These are phyloP conservation scores for Smutsia temminckii DNA, from an alignment of 2,797 vertebrate genomes.

Conservation along the genomic window DNA sequence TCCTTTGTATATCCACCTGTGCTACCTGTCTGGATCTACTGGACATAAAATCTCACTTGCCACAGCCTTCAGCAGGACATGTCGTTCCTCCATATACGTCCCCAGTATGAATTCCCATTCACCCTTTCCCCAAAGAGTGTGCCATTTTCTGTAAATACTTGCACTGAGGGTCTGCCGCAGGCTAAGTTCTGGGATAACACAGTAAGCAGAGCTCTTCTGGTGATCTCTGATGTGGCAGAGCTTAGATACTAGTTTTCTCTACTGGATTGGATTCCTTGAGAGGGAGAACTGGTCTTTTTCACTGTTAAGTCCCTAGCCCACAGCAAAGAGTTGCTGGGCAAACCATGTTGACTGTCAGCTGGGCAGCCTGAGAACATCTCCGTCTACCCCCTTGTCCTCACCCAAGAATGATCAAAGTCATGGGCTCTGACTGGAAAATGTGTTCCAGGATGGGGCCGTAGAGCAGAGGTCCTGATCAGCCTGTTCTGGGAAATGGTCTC, in stretches of 20 bases:
- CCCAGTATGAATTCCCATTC: not conserved
- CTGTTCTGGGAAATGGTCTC: not conserved
- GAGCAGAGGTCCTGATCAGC: not conserved
- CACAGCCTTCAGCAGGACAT: not conserved
- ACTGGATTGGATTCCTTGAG: not conserved
- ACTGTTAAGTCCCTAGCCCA: too few species aligned
- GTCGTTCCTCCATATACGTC: not conserved
- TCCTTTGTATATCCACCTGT: not conserved
- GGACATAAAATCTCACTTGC: too few species aligned
- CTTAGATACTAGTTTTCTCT: not conserved
- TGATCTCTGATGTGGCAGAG: not conserved
- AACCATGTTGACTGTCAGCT: too few species aligned
- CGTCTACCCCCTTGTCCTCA: not conserved
- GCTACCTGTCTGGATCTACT: not conserved
- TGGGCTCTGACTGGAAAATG: not conserved
- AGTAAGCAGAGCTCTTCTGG: not conserved
- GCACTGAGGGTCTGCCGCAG: not conserved
- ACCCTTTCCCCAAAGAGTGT: not conserved
- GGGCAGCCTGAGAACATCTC: not conserved
- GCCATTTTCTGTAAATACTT: not conserved
- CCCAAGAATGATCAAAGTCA: not conserved
- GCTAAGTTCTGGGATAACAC: not conserved
- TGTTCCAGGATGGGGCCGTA: not conserved
- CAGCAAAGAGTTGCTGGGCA: not conserved
- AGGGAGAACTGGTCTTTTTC: not conserved